These are phyloP conservation scores for Mya arenaria DNA, from an alignment of 1,140 invertebrate species.

Conservation along the genomic window DNA sequence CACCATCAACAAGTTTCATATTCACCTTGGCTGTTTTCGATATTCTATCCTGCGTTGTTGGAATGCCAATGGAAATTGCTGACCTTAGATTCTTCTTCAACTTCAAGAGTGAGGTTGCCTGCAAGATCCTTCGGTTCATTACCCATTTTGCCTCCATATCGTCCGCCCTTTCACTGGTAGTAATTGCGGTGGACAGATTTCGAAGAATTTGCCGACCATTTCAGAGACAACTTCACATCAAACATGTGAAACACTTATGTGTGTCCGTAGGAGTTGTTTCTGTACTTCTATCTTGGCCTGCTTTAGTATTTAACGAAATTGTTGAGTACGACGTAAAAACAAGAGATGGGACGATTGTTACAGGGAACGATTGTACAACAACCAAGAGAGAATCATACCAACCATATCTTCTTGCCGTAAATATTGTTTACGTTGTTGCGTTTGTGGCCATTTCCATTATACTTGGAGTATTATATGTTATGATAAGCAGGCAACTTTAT, in stretches of 20 bases:
- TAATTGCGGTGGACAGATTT: constrained; percentile 63
- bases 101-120: constrained; percentile 58
- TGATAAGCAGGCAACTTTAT: constrained; percentile 35
- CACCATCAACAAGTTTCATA: constrained; percentile 55
- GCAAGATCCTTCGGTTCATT: constrained; percentile 60
- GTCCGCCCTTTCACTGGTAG: constrained; percentile 59
- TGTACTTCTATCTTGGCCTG: not conserved
- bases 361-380: constrained; percentile 33
- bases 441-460: constrained; percentile 18
- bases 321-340: constrained; percentile 1
- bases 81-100: constrained; percentile 63
- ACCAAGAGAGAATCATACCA: not conserved
- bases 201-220: constrained; percentile 62
- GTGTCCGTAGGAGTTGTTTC: not conserved
- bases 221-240: constrained; percentile 53
- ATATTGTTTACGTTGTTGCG: constrained; percentile 25
- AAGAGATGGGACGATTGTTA: not conserved
- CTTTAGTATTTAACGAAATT: constrained; percentile 31
- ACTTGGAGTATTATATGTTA: constrained; percentile 25
- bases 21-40: constrained; percentile 62
- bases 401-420: constrained; percentile 6
- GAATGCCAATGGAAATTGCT: constrained; percentile 67
- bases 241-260: constrained; percentile 32
- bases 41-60: constrained; percentile 48
- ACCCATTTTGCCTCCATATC: constrained; percentile 55